Base-by-base conservation (phyloP, 2,113 vertebrate species). In the Takifugu bimaculatus region DNA sequence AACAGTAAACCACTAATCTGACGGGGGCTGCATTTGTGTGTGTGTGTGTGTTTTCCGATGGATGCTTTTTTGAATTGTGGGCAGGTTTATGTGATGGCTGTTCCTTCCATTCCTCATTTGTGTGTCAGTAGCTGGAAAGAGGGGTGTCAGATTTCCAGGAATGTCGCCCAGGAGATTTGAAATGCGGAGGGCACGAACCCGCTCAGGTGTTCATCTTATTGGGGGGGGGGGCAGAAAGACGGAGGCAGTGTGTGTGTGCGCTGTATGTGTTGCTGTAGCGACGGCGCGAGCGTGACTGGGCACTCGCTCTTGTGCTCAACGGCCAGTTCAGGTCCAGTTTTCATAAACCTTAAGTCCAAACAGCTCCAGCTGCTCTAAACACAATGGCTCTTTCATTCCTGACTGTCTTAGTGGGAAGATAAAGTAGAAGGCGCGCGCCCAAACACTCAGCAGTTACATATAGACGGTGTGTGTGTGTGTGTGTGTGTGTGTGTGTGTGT, bases 1-100 rank as follows among this genome's bases (percentile, higher is more conserved):
- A 85, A 79, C 81, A 81, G 75, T 77, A 80, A 83, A 87, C 57
- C 84, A 61, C 82, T 88, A 86, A 88, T 88, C 83, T 85, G 75
- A 76, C 66, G 47, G 26, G 61, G 77, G 60, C 62, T 71, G 79
- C 66, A 63, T 79, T 44, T 9, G 28, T 75, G 67, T 63, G 68
- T 70, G 70, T 80, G 68, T 73, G 73, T 77, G 65, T 75, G 79
- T 66, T 63, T 78, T 39, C 35, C 35, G 11, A 11, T 39, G 35
- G 7, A 39, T 73, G 60, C 59, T 68, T 68, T 35, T 80, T 60
- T 77, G 26, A 75, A 78, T 71, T 63, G 69, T 81, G 74, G 76
- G 76, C 62, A 67, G 68, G 69, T 83, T 81, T 69, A 20, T 75
- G 55, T 5, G 29, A 57, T 54, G 63, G 35, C 48, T 65, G 58